Evolutionary conservation across 2,888 invertebrate genomes (phyloP).

Genomic region (Cetonia aurata): DNA sequence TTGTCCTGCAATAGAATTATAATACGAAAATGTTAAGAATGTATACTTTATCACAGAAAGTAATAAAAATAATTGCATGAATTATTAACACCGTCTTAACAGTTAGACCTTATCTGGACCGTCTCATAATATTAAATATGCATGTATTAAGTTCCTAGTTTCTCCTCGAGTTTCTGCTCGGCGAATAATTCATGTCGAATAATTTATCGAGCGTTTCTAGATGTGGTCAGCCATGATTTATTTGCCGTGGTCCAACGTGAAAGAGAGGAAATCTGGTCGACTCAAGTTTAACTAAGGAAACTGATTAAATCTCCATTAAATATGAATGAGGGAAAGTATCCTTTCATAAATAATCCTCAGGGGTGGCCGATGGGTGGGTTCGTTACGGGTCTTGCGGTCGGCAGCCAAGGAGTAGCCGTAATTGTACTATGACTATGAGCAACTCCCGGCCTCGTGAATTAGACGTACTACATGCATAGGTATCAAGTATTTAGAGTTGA

Average conservation of each 20-base stretch:
- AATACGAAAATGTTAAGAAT: too few relatives aligned
- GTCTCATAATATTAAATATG: slow-evolving; percentile 15
- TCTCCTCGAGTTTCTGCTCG: slow-evolving; percentile 5
- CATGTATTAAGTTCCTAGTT: slow-evolving; percentile 29
- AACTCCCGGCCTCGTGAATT: not conserved
- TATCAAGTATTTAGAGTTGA: not conserved
- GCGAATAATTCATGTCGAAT: slow-evolving; percentile 33
- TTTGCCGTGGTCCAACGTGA: slow-evolving; percentile 19
- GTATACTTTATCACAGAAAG: too few relatives aligned
- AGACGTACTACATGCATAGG: slow-evolving; percentile 1
- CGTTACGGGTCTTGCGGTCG: slow-evolving; percentile 19
- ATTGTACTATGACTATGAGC: slow-evolving; percentile 2
- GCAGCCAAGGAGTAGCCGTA: slow-evolving; percentile 23
- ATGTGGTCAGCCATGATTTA: slow-evolving; percentile 44
- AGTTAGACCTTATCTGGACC: slow-evolving; percentile 15
- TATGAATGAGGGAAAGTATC: slow-evolving; percentile 22
- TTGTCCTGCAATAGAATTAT: too few relatives aligned
- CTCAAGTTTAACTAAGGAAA: slow-evolving; percentile 32
- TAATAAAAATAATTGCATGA: not conserved
- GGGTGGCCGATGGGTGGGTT: not conserved
- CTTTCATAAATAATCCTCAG: slow-evolving; percentile 24
- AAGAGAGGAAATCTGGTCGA: slow-evolving; percentile 32
- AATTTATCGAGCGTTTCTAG: slow-evolving; percentile 39
- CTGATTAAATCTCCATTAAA: slow-evolving; percentile 37
- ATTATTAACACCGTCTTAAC: slow-evolving; percentile 19